These are phyloP conservation scores for Conus canariensis DNA, from an alignment of 2,888 invertebrate species.

Conservation along the genomic window DNA sequence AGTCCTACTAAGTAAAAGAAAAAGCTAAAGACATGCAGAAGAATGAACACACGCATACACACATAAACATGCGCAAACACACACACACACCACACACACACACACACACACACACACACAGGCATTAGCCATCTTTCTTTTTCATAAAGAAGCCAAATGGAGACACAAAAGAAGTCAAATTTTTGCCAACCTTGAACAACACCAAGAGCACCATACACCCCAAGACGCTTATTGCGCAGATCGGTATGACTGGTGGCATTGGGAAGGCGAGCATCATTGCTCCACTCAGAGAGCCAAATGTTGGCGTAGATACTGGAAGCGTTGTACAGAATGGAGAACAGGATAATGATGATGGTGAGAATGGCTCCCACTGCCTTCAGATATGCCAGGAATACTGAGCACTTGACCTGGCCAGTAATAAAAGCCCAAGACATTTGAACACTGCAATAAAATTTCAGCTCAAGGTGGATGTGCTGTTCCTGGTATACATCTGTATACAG, in stretches of 20 bases:
- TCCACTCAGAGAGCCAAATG: constrained; percentile 52
- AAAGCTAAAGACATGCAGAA: too few relatives aligned
- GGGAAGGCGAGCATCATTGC: not conserved
- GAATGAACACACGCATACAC: too few relatives aligned
- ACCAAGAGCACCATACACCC: constrained; percentile 79
- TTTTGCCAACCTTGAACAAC: constrained; percentile 68
- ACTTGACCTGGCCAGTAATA: constrained; percentile 69
- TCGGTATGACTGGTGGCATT: not conserved
- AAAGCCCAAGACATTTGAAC: constrained; percentile 34
- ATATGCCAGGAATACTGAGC: constrained; percentile 74
- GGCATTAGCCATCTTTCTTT: too few relatives aligned
- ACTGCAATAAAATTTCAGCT: constrained; percentile 50
- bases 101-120: too few relatives aligned
- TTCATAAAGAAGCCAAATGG: too few relatives aligned
- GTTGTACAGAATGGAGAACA: constrained; percentile 72
- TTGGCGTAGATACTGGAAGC: constrained; percentile 73
- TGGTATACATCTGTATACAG: too few relatives aligned
- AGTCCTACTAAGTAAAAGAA: too few relatives aligned
- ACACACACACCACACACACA: too few relatives aligned
- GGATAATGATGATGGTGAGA: constrained; percentile 66
- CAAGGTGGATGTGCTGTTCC: too few relatives aligned
- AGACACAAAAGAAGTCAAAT: not conserved
- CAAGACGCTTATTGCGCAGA: constrained; percentile 54
- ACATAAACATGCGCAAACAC: too few relatives aligned
- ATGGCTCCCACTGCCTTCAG: constrained; percentile 71